phyloP scores from a whole-genome alignment of 2,888 invertebrate species.

The Achlya flavicornis region DNA sequence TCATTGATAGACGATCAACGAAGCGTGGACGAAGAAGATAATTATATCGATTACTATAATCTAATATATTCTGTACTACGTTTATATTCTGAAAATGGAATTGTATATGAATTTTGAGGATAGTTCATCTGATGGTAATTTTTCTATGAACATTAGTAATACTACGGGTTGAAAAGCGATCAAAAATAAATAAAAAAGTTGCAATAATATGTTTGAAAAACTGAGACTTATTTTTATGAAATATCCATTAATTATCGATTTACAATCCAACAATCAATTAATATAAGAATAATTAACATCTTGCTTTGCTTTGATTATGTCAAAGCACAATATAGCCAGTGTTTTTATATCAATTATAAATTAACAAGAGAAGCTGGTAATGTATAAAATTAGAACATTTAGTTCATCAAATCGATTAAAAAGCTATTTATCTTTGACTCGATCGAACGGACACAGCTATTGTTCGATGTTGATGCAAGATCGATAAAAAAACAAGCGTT shows the following conservation, averaged over 20 bases:
- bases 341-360: neutral
- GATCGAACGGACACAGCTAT: constrained; percentile 5
- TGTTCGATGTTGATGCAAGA: constrained; percentile 3
- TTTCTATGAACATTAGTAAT: too few species aligned
- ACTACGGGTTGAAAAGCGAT: too few species aligned
- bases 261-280: neutral
- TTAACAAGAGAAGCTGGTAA: neutral
- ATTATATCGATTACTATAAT: neutral
- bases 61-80: neutral
- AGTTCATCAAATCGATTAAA: constrained; percentile 6
- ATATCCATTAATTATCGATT: neutral
- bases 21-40: neutral
- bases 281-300: neutral
- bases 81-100: too few species aligned
- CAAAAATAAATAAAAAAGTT: too few species aligned
- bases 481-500: neutral
- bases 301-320: neutral
- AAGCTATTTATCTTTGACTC: constrained; percentile 2
- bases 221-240: too few species aligned
- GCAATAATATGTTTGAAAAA: too few species aligned
- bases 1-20: neutral
- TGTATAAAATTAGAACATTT: constrained; percentile 6
- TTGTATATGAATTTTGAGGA: too few species aligned
- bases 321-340: neutral
- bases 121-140: too few species aligned